phyloP scores from a whole-genome alignment of 2,797 vertebrate genomes.

The Dipus sagitta region DNA sequence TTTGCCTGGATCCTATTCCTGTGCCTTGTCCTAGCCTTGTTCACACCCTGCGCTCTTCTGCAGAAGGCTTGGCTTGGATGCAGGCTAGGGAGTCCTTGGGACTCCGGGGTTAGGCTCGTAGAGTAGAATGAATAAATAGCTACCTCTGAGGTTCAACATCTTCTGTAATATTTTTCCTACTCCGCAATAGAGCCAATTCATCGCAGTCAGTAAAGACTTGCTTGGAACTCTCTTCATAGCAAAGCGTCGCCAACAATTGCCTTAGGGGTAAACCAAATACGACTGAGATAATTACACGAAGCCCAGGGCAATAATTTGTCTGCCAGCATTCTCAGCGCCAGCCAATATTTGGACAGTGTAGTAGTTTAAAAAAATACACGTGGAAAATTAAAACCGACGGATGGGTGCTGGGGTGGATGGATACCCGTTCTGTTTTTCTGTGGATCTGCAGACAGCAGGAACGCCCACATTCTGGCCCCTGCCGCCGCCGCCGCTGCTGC shows the following conservation, averaged over 20 bases:
- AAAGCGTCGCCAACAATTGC: constrained; percentile 42
- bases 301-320: constrained; percentile 44
- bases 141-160: constrained; percentile 39
- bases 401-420: constrained; percentile 36
- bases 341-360: constrained; percentile 73
- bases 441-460: constrained; percentile 62
- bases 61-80: neutral
- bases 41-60: neutral
- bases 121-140: constrained; percentile 46
- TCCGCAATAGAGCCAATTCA: constrained; percentile 63
- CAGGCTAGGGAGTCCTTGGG: neutral
- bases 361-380: neutral
- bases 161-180: constrained; percentile 34
- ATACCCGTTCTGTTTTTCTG: constrained; percentile 54
- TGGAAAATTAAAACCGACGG: constrained; percentile 64
- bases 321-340: constrained; percentile 37
- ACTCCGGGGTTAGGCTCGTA: neutral
- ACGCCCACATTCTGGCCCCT: neutral
- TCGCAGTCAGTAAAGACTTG: constrained; percentile 67
- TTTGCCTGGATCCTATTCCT: constrained; percentile 5
- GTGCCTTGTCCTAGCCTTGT: neutral
- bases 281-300: constrained; percentile 48
- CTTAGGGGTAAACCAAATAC: constrained; percentile 56
- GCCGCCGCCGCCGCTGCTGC: neutral
- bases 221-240: constrained; percentile 46